Evolutionary conservation across 2,113 vertebrate genomes (phyloP), one percentile per base, ranked within the genome.

Genomic region (Emydura subglobosa): DNA sequence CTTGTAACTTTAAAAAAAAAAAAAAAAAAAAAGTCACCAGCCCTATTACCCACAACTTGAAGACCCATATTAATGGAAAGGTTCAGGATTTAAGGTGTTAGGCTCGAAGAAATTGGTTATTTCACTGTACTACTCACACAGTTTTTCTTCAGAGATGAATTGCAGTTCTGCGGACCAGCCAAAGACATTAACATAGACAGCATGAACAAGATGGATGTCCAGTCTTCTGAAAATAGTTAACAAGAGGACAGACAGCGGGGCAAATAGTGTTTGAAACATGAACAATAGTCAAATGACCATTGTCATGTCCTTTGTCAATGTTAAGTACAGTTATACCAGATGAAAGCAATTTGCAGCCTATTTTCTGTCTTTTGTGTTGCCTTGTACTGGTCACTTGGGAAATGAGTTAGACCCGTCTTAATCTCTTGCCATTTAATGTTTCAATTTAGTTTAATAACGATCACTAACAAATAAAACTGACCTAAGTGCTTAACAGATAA

Each of bases 1-100:
- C 82, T 85, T 96, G 76, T 97, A 94, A 96, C 54, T 96, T 93
- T 95, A 95, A 80, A 96, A 87, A 54, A 89, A 6, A 79, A 85
- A 89, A 6, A 79, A 85, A 78, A 88, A 95, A 50, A 78, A 65
- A 94, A 90, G 49, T 31, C 91, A 83, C 61, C 57, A 91, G 42
- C 76, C 89, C 51, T 68, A 13, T 90, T 87, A 39, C 2, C n/a
- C 44, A 1, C 79, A 68, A 54, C 92, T 93, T 92, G 79, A 78
- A 90, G 83, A 86, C 53, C 0, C 2, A 57, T 82, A 68, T 80
- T 83, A 19, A 34, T 47, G 86, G 89, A 86, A 31, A 90, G 83
- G 87, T 88, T 96, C 86, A 86, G 88, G 87, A 79, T 24, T 93
- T 53, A 17, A 25, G 3, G 5, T 94, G 22, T 94, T 74, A 39